phyloP scores from a whole-genome alignment of 2,888 invertebrate species.

The Drosophila mayaguana region DNA sequence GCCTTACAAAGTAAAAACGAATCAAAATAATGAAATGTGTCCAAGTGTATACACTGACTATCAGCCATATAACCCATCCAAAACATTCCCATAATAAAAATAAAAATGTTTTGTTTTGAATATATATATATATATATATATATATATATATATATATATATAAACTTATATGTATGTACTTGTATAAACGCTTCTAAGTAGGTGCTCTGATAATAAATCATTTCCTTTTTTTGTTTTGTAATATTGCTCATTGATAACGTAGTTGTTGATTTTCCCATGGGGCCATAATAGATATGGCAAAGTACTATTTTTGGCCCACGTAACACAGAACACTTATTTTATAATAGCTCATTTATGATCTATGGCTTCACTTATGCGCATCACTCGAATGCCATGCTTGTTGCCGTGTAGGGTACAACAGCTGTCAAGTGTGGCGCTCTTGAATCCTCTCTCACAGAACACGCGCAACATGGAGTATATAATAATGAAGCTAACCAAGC shows the following conservation, averaged over 20 bases:
- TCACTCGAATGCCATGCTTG: slow-evolving; percentile 36
- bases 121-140: slow-evolving; percentile 41
- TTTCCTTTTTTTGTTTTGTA: slow-evolving; percentile 41
- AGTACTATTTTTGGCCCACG: slow-evolving; percentile 34
- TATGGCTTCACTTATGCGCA: slow-evolving; percentile 38
- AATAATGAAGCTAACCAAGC: slow-evolving; percentile 11
- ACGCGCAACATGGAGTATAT: slow-evolving; percentile 4
- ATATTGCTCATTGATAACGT: slow-evolving; percentile 65
- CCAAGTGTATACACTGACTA: slow-evolving; percentile 23
- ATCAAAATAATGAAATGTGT: slow-evolving; percentile 38
- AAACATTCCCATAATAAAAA: slow-evolving; percentile 66
- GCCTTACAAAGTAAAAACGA: slow-evolving; percentile 60
- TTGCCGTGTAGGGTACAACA: slow-evolving; percentile 48
- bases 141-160: slow-evolving; percentile 43
- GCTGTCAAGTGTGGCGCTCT: slow-evolving; percentile 34
- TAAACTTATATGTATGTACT: slow-evolving; percentile 38
- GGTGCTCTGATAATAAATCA: slow-evolving; percentile 78
- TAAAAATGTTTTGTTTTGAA: slow-evolving; percentile 48
- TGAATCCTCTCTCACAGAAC: slow-evolving; percentile 13
- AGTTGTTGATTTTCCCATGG: slow-evolving; percentile 37
- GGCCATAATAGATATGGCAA: slow-evolving; percentile 23
- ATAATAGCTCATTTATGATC: not conserved
- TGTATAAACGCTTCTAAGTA: slow-evolving; percentile 42
- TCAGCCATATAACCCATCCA: slow-evolving; percentile 29
- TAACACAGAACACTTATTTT: slow-evolving; percentile 14